Base-by-base conservation (phyloP, 2,888 invertebrate genomes). In the Acleris cristana region DNA sequence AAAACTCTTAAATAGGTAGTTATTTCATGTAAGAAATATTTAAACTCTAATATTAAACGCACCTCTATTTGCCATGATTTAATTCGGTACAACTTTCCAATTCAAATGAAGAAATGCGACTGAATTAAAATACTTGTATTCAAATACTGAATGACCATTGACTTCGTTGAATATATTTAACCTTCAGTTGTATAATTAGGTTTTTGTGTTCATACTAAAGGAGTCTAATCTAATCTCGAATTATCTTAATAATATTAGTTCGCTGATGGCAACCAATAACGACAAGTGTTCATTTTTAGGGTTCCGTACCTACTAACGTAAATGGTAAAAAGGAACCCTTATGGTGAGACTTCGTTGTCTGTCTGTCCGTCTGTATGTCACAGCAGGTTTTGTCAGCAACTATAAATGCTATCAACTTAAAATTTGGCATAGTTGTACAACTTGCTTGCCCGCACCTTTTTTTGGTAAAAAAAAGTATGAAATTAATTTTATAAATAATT, bases 61-160 rank as follows among this genome's bases (percentile, higher is more conserved):
- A 78, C 78, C 76, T 76, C 59, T 74, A 53, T 71, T 70, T 52
- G 71, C 70, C 79, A 79, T 79, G 18, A 54, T 48, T 19, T 7
- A 49, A 55, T 8, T 16, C n/a, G 44, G 19, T 6, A 61, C 66
- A 57, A 57, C 66, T 61, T 59, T 57, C 56, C 56, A 8, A 21
- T 48, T 16, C 45, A 30, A 57, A 52, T 8, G 7, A 52, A 57
- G 52, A 57, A 61, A 34, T 51, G 56, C 66, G 61, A 67, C 67
- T 67, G 63, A 63, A 58, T 63, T 23, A 53, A 63, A 30, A 45
- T 57, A 48, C 40, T 66, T 62, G 56, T 66, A 66, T 66, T 66
- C 34, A 66, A 66, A 66, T 66, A 61, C 45, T 56, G 56, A 58
- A 52, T 67, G 67, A 67, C 67, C 53, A 53, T 63, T 67, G 67